A percentile compares a stretch with the other conserved stretches of the same genome.
Conservation (phyloP, 2,113 vertebrate species). For the Ceratotherium simum region DNA sequence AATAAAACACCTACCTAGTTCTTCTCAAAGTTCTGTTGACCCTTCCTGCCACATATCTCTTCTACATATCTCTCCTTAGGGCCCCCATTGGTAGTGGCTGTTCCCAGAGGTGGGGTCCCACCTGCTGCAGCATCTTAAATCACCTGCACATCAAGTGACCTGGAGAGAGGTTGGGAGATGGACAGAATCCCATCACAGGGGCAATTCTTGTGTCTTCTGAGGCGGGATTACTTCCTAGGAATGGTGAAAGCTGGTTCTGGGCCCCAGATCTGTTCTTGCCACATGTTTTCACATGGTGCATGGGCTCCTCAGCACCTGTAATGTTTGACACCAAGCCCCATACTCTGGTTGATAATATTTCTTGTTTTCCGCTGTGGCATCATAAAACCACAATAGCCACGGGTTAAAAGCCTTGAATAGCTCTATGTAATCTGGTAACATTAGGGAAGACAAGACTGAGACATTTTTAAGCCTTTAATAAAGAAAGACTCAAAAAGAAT, state of each 20-base stretch:
- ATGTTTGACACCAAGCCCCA: background rate
- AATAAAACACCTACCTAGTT: background rate
- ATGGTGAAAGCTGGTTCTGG: background rate
- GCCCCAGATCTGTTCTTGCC: background rate
- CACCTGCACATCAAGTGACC: fast-evolving
- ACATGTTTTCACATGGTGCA: fast-evolving
- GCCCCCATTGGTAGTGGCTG: fast-evolving
- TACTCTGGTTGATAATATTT: background rate
- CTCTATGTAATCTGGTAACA: background rate
- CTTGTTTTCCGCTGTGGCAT: background rate
- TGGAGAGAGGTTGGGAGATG: background rate
- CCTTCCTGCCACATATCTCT: background rate
- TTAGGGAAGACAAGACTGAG: background rate
- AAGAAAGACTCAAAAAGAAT: background rate
- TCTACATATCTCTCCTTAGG: fast-evolving
- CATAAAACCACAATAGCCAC: background rate
- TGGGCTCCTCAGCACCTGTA: background rate
- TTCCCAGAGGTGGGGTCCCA: too few relatives aligned
- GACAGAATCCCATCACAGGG: background rate
- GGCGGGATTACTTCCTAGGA: background rate
- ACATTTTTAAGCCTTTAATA: background rate
- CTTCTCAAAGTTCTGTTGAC: background rate
- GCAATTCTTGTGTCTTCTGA: too few relatives aligned
- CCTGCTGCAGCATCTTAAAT: fast-evolving
- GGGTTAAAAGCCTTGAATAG: background rate